Evolutionary conservation across 2,888 invertebrate species (phyloP), one percentile per base, ranked within the genome.

Genomic region (Tridacna gigas): DNA sequence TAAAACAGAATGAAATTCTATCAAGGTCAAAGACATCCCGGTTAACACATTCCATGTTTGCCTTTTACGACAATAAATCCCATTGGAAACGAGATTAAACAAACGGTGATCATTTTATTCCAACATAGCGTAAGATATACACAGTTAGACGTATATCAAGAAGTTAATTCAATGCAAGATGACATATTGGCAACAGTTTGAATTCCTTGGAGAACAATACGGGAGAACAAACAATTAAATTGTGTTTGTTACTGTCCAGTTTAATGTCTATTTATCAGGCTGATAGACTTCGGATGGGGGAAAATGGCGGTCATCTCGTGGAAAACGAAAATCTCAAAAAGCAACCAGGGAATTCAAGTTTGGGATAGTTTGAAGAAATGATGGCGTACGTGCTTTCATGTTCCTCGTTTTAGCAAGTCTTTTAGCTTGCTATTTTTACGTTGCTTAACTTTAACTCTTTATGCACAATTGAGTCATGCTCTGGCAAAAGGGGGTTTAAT

Each of bases 231-330:
- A 65, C 65, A 65, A 65, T 65, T 65, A 65, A 18, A 65, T 65
- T 65, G 65, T 22, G 15, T 12, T 12, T 28, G 28, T 65, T 28
- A 65, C 13, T 65, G 65, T 65, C 65, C 65, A 65, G 65, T 65
- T 28, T 65, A 65, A 65, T 65, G 18, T 15, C 28, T 26, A 65
- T 28, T 28, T 26, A 65, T 65, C 26, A 11, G 25, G 5, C 28
- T 20, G 12, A 25, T 25, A 65, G 12, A 65, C 12, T 28, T 13
- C 28, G 37, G 37, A 37, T 37, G 37, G 37, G 25, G 25, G 12
- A n/a, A 61, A n/a, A 61, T 25, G 11, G n/a, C 22, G 22, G n/a
- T n/a, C 61, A n/a, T 12, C 61, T 2, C 5, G 61, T 61, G n/a
- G n/a, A n/a, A 61, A 2, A n/a, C 0, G 61, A 18, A 56, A 56